A percentile compares a stretch with the other conserved stretches of the same genome.
Conservation (phyloP, 2,888 invertebrate species). For the Acrocyrtus sp. region DNA sequence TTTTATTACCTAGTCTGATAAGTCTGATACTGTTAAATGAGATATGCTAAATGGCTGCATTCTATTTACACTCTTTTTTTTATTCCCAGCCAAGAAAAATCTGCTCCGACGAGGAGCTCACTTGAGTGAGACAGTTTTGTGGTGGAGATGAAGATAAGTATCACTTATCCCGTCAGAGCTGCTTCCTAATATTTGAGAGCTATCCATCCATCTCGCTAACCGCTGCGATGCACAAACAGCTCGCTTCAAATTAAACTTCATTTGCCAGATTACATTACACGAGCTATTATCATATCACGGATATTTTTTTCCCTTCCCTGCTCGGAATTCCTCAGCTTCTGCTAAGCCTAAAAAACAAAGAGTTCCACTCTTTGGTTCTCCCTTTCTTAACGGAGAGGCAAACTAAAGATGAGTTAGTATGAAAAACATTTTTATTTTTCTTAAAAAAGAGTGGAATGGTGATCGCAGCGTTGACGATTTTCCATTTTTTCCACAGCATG, state of each 20-base stretch:
- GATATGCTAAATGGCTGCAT: constrained; percentile 9
- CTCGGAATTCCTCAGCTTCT: too few species aligned
- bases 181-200: constrained; percentile 4
- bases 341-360: too few species aligned
- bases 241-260: not conserved
- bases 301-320: not conserved
- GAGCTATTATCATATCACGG: not conserved
- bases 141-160: constrained; percentile 22
- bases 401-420: too few species aligned
- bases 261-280: not conserved
- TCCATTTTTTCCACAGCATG: too few species aligned
- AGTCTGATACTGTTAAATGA: constrained; percentile 4
- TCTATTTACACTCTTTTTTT: constrained; percentile 1
- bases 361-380: too few species aligned
- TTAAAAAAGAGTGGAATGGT: constrained; percentile 12
- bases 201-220: constrained; percentile 2
- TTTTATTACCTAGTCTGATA: too few species aligned
- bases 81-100: not conserved
- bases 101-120: not conserved
- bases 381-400: too few species aligned
- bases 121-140: constrained; percentile 19
- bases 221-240: constrained; percentile 8
- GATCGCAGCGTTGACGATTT: not conserved
- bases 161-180: constrained; percentile 34
- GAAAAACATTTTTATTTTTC: too few species aligned